Evolutionary conservation across 2,797 vertebrate species (phyloP), one percentile per base, ranked within the genome.

Genomic region (Poeciliopsis infans): DNA sequence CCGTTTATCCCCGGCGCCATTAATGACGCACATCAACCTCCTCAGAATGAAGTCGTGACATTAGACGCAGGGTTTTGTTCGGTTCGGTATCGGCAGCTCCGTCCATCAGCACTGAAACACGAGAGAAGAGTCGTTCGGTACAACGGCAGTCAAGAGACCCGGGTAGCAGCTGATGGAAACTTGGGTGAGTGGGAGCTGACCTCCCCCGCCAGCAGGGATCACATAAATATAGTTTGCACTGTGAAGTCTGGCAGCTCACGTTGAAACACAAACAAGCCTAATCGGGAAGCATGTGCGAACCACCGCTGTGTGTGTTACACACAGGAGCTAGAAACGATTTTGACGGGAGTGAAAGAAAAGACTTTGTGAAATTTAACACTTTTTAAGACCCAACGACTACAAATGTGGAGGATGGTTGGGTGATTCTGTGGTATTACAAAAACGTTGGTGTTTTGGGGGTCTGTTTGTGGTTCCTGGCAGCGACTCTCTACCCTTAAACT

Each of bases 111-210:
- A 47, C 7, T 86, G 90, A 81, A 91, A 93, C 76, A 83, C 33
- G 91, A 93, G 86, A 86, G 72, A 59, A 66, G 79, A 68, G 51
- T 45, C 59, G 39, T 31, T 71, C 41, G 2, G 31, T 49, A 75
- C 78, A 89, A 89, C 87, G 83, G 83, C 66, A 80, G 84, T 87
- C 85, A 91, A 82, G 87, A 88, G 84, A 77, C 85, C 76, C 57
- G 12, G 80, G 80, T 75, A 79, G 87, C 92, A 93, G 90, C 89
- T 92, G 89, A 81, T 90, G 91, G 88, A 94, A 94, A 94, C 86
- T 90, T 92, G 75, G 74, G 61, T 10, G 57, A 74, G 83, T 77
- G 82, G 45, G 79, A 76, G 64, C 12, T 75, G 74, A 82, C 78
- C 70, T 43, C 57, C 59, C 61, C 61, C 47, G 47, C 79, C 71